Evolutionary conservation across 2,888 invertebrate genomes (phyloP).

Genomic region (Lingula anatina): DNA sequence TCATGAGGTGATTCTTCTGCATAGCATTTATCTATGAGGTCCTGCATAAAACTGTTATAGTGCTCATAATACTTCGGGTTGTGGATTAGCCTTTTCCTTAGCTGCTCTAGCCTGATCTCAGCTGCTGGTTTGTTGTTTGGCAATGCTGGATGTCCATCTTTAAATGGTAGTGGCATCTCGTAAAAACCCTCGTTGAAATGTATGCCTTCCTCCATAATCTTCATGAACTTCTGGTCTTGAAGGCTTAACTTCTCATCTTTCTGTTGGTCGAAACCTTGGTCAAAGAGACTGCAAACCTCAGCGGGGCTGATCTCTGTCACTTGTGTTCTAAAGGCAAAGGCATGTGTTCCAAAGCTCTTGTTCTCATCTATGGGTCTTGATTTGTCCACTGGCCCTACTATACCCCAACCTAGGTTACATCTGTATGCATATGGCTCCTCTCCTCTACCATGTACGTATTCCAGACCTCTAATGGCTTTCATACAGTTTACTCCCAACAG

Average conservation of each 20-base stretch:
- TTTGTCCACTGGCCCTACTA: slow-evolving; percentile 9
- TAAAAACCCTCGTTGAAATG: background rate
- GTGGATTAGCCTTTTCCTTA: background rate
- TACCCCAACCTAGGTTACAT: slow-evolving; percentile 14
- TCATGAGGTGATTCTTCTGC: background rate
- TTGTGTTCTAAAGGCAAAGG: slow-evolving; percentile 2
- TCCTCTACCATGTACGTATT: slow-evolving; percentile 1
- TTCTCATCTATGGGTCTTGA: too few relatives aligned
- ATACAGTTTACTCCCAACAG: slow-evolving; percentile 14
- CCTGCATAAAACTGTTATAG: slow-evolving; percentile 1
- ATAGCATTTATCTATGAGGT: slow-evolving; percentile 2
- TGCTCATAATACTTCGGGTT: background rate
- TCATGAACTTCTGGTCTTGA: background rate
- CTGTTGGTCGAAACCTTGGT: slow-evolving; percentile 8
- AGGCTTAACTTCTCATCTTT: background rate
- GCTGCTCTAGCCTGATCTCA: background rate
- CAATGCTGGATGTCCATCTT: background rate
- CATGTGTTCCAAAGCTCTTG: background rate
- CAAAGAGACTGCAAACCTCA: too few relatives aligned
- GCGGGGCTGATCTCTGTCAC: slow-evolving; percentile 7
- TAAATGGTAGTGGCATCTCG: background rate
- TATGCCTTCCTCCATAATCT: background rate
- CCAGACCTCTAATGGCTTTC: slow-evolving; percentile 10
- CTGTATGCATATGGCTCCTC: slow-evolving; percentile 13
- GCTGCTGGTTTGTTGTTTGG: background rate